Evolutionary conservation across 1,140 invertebrate species (phyloP).

Genomic region (Philotrypesis tridentata): DNA sequence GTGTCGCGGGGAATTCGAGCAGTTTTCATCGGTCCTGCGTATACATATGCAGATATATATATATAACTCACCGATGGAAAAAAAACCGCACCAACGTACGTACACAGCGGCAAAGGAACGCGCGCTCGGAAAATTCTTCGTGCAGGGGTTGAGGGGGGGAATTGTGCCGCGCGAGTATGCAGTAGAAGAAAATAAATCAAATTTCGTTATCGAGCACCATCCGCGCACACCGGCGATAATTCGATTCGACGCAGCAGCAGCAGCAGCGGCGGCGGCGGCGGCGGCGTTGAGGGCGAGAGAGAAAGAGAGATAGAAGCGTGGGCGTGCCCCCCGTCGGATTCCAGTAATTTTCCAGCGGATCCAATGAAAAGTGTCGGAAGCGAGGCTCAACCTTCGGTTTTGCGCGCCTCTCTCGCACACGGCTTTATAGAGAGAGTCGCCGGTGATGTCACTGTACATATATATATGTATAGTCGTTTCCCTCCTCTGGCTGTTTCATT

Average conservation of each 20-base stretch:
- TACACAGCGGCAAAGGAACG: background rate
- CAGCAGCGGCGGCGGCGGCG: too few relatives aligned
- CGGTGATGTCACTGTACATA: too few relatives aligned
- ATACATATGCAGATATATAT: background rate
- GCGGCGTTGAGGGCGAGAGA: too few relatives aligned
- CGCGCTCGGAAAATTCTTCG: conserved; percentile 9
- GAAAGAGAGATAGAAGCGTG: background rate
- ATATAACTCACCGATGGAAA: too few relatives aligned
- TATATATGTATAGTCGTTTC: too few relatives aligned
- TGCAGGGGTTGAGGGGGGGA: too few relatives aligned
- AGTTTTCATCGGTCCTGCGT: background rate
- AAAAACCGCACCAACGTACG: too few relatives aligned
- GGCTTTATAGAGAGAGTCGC: background rate
- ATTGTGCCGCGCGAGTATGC: background rate
- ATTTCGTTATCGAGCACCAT: conserved; percentile 33
- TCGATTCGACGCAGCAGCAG: conserved; percentile 14
- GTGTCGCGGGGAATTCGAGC: background rate
- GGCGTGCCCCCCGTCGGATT: conserved; percentile 25
- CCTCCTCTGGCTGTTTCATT: background rate
- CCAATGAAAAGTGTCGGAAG: conserved; percentile 41
- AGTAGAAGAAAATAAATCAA: conserved; percentile 42
- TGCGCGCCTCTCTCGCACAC: background rate
- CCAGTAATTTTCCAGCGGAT: conserved; percentile 36
- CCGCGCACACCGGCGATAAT: conserved; percentile 9
- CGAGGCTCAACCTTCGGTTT: conserved; percentile 27